Evolutionary conservation across 2,113 vertebrate species (phyloP).

Genomic region (Gobio gobio): DNA sequence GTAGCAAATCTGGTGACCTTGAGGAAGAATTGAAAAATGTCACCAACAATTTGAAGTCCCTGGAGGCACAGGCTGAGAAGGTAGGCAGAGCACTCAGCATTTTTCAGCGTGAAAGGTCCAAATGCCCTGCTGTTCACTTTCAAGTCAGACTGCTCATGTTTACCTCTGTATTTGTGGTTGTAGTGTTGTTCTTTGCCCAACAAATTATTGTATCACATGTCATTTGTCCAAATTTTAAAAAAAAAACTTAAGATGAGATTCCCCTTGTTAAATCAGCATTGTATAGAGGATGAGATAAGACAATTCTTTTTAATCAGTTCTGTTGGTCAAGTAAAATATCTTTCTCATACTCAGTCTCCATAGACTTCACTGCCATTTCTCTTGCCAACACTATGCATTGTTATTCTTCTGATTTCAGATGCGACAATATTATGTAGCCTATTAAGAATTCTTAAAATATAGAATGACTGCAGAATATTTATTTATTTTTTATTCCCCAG

Average conservation of each 20-base stretch:
- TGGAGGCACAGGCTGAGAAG: constrained; percentile 98
- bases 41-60: constrained; percentile 99
- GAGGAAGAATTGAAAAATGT: constrained; percentile 99
- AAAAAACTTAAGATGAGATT: neutral
- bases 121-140: constrained; percentile 17
- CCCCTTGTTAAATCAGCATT: neutral
- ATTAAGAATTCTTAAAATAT: neutral
- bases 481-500: constrained; percentile 69
- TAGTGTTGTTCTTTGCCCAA: neutral
- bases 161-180: neutral
- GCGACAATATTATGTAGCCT: neutral
- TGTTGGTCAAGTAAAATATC: neutral
- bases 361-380: constrained; percentile 3
- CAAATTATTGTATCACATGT: neutral
- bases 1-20: constrained; percentile 98
- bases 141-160: neutral
- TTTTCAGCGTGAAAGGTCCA: neutral
- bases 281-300: neutral
- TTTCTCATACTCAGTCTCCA: neutral
- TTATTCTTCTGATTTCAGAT: neutral
- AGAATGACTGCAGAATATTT: neutral
- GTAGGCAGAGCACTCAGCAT: constrained; percentile 75
- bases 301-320: neutral
- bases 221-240: neutral
- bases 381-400: neutral